phyloP scores from a whole-genome alignment of 92 coral and sea anemone species.

The Zoanthus sansibaricus region DNA sequence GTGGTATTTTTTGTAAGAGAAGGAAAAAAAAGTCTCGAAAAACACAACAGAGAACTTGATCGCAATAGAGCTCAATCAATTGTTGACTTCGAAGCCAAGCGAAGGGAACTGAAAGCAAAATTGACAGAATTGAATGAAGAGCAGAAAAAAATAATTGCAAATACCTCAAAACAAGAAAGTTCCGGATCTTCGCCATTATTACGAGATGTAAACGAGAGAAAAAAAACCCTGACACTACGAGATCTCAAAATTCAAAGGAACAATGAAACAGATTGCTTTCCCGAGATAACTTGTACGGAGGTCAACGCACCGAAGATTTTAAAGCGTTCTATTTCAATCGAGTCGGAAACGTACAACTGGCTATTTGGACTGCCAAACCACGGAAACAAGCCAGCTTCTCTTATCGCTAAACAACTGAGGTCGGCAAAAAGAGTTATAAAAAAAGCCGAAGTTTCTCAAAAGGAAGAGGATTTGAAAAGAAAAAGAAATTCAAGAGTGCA shows the following conservation, averaged over 20 bases:
- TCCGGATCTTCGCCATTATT: background rate
- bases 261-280: constrained; percentile 32
- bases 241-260: constrained; percentile 42
- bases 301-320: constrained; percentile 74
- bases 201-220: background rate
- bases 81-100: constrained; percentile 62
- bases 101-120: constrained; percentile 70
- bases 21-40: constrained; percentile 61
- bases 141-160: constrained; percentile 56
- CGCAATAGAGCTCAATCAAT: constrained; percentile 60
- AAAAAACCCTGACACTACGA: constrained; percentile 53
- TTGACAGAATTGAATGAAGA: constrained; percentile 62
- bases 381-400: constrained; percentile 22
- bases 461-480: constrained; percentile 1
- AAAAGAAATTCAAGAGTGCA: constrained; percentile 57
- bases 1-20: constrained; percentile 73
- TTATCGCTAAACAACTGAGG: background rate
- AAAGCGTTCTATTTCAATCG: constrained; percentile 72
- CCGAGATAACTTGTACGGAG: constrained; percentile 68
- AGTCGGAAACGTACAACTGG: constrained; percentile 81
- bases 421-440: background rate
- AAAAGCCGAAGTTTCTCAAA: background rate
- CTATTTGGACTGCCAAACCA: constrained; percentile 67
- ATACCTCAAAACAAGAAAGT: constrained; percentile 16
- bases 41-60: constrained; percentile 63